Evolutionary conservation across 2,797 vertebrate genomes (phyloP).

Genomic region (Xenentodon cancila): DNA sequence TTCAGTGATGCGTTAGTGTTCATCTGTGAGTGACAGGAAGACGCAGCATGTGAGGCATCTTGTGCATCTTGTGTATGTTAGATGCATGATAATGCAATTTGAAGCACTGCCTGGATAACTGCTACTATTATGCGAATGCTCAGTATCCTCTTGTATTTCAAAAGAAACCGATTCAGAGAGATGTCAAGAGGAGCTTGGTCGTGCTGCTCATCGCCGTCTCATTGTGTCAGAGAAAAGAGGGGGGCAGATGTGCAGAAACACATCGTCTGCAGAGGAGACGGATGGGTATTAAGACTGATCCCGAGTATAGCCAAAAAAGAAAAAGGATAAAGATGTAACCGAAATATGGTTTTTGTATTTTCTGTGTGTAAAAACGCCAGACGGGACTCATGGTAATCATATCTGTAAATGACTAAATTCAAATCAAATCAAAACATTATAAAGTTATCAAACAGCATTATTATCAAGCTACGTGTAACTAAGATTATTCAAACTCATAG

Average conservation of each 20-base stretch:
- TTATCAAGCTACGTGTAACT: too few relatives aligned
- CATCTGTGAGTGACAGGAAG: conserved; percentile 16
- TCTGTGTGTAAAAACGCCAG: too few relatives aligned
- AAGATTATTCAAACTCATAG: too few relatives aligned
- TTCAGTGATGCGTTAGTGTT: conserved; percentile 8
- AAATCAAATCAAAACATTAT: too few relatives aligned
- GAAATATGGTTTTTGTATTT: neutral
- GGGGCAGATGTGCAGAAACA: conserved; percentile 9
- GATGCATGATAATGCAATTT: conserved; percentile 40
- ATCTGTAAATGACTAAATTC: too few relatives aligned
- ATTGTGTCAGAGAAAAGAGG: conserved; percentile 26
- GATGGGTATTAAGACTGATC: conserved; percentile 29
- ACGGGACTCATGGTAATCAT: too few relatives aligned
- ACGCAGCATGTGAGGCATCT: conserved; percentile 5
- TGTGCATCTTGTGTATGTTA: conserved; percentile 11
- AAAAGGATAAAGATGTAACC: neutral
- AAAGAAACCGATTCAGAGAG: conserved; percentile 58
- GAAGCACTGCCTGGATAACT: conserved; percentile 41
- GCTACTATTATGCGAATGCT: conserved; percentile 30
- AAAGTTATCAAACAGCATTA: too few relatives aligned
- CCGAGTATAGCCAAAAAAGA: conserved; percentile 28
- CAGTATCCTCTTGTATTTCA: conserved; percentile 31
- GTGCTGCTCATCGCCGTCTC: conserved; percentile 40
- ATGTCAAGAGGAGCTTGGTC: conserved; percentile 51
- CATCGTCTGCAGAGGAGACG: conserved; percentile 21